Conservation (phyloP, 2,888 invertebrate species). For the Choreutis nemorana region DNA sequence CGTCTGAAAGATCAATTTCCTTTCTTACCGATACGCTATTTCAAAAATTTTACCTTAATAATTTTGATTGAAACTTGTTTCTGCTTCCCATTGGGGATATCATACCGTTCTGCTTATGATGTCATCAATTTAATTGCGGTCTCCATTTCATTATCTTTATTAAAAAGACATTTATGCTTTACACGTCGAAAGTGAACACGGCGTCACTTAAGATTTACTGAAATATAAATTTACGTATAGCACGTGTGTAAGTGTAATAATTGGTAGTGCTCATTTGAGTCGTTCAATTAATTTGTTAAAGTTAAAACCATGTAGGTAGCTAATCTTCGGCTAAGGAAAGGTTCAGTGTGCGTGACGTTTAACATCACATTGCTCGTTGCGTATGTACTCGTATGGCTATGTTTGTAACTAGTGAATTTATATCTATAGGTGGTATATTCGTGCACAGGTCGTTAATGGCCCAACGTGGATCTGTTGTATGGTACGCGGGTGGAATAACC, state of each 20-base stretch:
- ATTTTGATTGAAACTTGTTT: slow-evolving; percentile 54
- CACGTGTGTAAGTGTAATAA: too few relatives aligned
- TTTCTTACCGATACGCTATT: too few relatives aligned
- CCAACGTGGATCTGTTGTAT: slow-evolving; percentile 51
- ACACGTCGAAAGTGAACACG: too few relatives aligned
- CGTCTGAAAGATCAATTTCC: too few relatives aligned
- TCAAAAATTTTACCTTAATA: too few relatives aligned
- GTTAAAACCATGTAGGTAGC: neutral
- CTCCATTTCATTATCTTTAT: slow-evolving; percentile 45
- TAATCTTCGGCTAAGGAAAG: slow-evolving; percentile 13
- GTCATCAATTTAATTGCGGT: slow-evolving; percentile 58
- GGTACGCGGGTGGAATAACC: slow-evolving; percentile 60
- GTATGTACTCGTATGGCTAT: slow-evolving; percentile 13
- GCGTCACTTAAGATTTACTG: too few relatives aligned
- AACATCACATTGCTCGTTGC: slow-evolving; percentile 30
- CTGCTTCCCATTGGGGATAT: slow-evolving; percentile 47
- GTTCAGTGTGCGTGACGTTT: slow-evolving; percentile 33
- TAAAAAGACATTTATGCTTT: slow-evolving; percentile 31
- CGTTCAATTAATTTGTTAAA: too few relatives aligned
- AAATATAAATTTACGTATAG: too few relatives aligned
- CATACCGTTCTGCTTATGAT: slow-evolving; percentile 42
- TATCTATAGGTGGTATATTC: slow-evolving; percentile 33
- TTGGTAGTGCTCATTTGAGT: too few relatives aligned
- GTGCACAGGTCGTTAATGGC: slow-evolving; percentile 56
- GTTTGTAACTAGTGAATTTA: slow-evolving; percentile 21